Conservation (phyloP, 2,888 invertebrate genomes). For the Pristionchus maxplancki region DNA sequence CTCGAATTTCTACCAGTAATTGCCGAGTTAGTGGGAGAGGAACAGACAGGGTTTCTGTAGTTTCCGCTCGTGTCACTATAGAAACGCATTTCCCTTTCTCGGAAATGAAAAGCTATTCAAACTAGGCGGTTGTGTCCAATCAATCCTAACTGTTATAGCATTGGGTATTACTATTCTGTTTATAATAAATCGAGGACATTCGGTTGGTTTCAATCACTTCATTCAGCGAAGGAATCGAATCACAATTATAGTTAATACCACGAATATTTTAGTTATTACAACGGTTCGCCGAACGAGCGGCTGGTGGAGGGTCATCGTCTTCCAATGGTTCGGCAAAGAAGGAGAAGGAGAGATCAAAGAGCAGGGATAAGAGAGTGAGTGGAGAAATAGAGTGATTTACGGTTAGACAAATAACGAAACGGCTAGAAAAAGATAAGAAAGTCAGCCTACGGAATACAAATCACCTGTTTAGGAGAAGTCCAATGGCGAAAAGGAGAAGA, state of each 20-base stretch:
- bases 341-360: slow-evolving; percentile 55
- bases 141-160: background rate
- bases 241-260: too few species aligned
- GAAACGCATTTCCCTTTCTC: background rate
- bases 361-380: slow-evolving; percentile 29
- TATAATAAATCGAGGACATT: too few species aligned
- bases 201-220: too few species aligned
- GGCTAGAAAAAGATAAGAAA: background rate
- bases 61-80: background rate
- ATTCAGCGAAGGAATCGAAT: too few species aligned
- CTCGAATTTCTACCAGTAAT: background rate
- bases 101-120: slow-evolving; percentile 10
- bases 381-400: background rate
- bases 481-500: slow-evolving; percentile 49
- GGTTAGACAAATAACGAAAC: background rate
- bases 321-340: slow-evolving; percentile 51
- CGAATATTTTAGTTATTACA: slow-evolving; percentile 62
- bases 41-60: background rate
- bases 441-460: background rate
- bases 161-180: background rate
- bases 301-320: background rate
- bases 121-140: background rate
- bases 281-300: slow-evolving; percentile 59
- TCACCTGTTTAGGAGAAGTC: slow-evolving; percentile 41
- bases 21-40: background rate